These are phyloP conservation scores for Venturia canescens DNA, from an alignment of 1,140 invertebrate species.

Conservation along the genomic window DNA sequence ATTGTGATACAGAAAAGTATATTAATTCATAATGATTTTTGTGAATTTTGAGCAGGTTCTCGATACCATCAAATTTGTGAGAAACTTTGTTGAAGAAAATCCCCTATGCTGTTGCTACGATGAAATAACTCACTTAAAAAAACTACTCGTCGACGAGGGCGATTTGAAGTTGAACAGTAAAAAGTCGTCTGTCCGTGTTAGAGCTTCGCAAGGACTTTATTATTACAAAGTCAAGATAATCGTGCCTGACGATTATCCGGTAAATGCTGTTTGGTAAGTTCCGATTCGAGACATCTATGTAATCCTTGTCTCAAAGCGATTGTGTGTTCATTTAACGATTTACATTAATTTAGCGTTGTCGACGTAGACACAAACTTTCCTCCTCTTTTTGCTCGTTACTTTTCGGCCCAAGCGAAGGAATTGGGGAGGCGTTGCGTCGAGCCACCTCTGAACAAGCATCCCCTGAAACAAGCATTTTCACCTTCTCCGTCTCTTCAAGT, in stretches of 20 bases:
- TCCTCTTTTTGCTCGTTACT: conserved; percentile 79
- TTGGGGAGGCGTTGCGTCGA: conserved; percentile 84
- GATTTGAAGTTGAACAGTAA: conserved; percentile 85
- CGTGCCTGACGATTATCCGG: conserved; percentile 84
- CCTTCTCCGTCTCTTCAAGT: conserved; percentile 81
- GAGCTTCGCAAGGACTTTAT: conserved; percentile 80
- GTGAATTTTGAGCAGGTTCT: conserved; percentile 72
- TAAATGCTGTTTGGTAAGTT: conserved; percentile 77
- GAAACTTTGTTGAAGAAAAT: conserved; percentile 84
- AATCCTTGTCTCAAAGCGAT: background rate
- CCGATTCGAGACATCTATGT: background rate
- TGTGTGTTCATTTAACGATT: conserved; percentile 12
- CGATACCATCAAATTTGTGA: conserved; percentile 80
- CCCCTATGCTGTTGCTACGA: conserved; percentile 85
- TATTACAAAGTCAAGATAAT: conserved; percentile 79
- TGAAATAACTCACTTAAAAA: conserved; percentile 83
- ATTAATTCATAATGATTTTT: background rate
- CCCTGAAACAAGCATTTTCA: conserved; percentile 77
- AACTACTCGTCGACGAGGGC: conserved; percentile 75
- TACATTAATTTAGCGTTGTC: conserved; percentile 74
- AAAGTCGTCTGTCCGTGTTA: conserved; percentile 80
- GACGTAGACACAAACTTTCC: conserved; percentile 83
- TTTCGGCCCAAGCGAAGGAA: conserved; percentile 83
- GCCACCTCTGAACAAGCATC: conserved; percentile 79
- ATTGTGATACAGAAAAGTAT: background rate